Base-by-base conservation (phyloP, 2,888 invertebrate genomes). In the Glaucopsyche alexis region DNA sequence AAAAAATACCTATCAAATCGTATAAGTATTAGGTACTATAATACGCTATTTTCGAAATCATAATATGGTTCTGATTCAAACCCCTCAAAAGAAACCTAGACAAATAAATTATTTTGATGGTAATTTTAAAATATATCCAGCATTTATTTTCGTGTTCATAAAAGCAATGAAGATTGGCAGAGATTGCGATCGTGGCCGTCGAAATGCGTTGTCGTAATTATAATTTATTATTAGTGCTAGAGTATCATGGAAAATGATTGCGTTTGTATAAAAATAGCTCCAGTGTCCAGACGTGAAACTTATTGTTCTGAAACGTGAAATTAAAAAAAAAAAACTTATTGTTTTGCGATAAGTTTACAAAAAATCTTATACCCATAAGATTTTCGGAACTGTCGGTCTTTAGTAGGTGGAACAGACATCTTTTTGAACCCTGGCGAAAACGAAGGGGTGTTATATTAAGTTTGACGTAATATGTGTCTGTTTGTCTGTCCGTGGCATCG, bases 91-190 rank as follows among this genome's bases (percentile, higher is more conserved):
- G 5, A 16, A 55, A 55, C 55, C 16, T 49, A 49, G 19, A 55
- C 19, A 19, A 19, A 55, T 55, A 55, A 55, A 55, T 55, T 19
- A 55, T 65, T 65, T 14, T 38, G 65, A 29, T 29, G 40, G 11
- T 40, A 14, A 65, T 65, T 40, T 40, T 14, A 65, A 40, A 40
- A 67, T 67, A 67, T 85, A 72, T 55, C 50, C 84, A 42, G 49
- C 81, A 78, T 87, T 87, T 88, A 89, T 89, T 89, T 89, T 85
- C 80, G 84, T 82, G 80, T 83, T 81, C 82, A 79, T 84, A 85
- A 85, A 88, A 85, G 84, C 86, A 85, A 87, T 84, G 87, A 84
- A 85, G 84, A 81, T 79, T 80, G 79, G 79, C 79, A 77, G 77
- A 76, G 72, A 75, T 78, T 76, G 78, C 77, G 76, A 75, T 78